These are phyloP conservation scores for Tuberolachnus salignus DNA, from an alignment of 2,888 invertebrate genomes.

Conservation along the genomic window DNA sequence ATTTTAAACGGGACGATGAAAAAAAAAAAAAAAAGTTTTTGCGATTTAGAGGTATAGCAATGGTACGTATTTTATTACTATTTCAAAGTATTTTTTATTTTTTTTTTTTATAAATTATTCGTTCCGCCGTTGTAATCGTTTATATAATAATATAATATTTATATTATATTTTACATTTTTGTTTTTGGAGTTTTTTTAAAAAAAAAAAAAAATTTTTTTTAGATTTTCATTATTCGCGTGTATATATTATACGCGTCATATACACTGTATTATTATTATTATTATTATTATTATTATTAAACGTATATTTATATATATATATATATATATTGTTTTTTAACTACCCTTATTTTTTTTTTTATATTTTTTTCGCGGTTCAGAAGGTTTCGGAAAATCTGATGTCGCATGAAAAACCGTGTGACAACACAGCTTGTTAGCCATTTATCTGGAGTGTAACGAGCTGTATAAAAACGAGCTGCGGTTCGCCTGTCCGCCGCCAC, in stretches of 20 bases:
- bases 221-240: too few species aligned
- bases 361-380: conserved; percentile 27
- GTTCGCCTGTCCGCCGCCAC: conserved; percentile 12
- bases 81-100: too few species aligned
- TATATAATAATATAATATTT: conserved; percentile 13
- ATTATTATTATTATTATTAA: neutral
- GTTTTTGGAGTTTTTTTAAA: neutral
- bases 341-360: conserved; percentile 43
- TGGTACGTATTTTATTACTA: neutral
- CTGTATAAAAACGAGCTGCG: conserved; percentile 50
- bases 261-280: neutral
- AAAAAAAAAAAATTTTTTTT: too few species aligned
- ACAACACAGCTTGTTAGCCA: conserved; percentile 52
- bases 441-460: conserved; percentile 56
- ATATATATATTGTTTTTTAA: conserved; percentile 30
- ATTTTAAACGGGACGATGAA: too few species aligned
- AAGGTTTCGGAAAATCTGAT: conserved; percentile 48
- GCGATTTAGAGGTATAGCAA: conserved; percentile 18
- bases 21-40: neutral
- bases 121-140: conserved; percentile 41
- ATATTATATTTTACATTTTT: conserved; percentile 29
- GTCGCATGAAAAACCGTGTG: conserved; percentile 47
- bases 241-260: too few species aligned
- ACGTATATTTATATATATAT: neutral
- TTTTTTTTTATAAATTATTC: too few species aligned